Base-by-base conservation (phyloP, 2,797 vertebrate species). In the Falco novaeseelandiae region DNA sequence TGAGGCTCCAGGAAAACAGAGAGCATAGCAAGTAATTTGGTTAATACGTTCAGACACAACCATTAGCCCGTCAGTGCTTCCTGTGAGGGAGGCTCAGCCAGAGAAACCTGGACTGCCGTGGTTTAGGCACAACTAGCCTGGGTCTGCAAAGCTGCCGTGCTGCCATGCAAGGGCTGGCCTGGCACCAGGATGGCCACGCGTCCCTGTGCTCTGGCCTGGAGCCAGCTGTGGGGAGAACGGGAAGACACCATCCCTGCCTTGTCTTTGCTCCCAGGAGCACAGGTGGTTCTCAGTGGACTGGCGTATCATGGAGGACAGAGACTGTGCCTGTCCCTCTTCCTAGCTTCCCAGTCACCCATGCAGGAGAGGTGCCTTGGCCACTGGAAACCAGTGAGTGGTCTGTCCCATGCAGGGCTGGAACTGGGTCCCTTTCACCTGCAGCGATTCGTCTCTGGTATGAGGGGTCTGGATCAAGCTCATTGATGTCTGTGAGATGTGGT, bases 151-250 rank as follows among this genome's bases (percentile, higher is more conserved):
- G 46, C 70, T 2, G 2, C 58, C 4, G 23, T 13, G 51, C n/a
- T 51, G 62, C 6, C 0, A 57, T 1, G 8, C 5, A 3, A 25
- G 42, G 51, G 19, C 40, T 27, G 72, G 55, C 13, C 66, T 42
- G 90, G 48, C 71, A n/a, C 52, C 0, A 2, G 32, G 67, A n/a
- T 0, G 0, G 34, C 71, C 89, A 21, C 52, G 0, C 1, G 3
- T 57, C 23, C 65, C 63, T 3, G 0, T 11, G n/a, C 38, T 30
- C 34, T 6, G 18, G 14, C 61, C 70, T 21, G 52, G 25, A 34
- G 13, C 48, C 46, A 27, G 67, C 34, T 22, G 19, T 1, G 63
- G 18, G 36, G 52, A 34, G 77, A 30, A 12, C 18, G 40, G 61
- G 16, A 57, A 6, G 14, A 71, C 32, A 22, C 42, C 34, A 57